phyloP scores from a whole-genome alignment of 2,113 vertebrate genomes.

The Podilymbus podiceps region DNA sequence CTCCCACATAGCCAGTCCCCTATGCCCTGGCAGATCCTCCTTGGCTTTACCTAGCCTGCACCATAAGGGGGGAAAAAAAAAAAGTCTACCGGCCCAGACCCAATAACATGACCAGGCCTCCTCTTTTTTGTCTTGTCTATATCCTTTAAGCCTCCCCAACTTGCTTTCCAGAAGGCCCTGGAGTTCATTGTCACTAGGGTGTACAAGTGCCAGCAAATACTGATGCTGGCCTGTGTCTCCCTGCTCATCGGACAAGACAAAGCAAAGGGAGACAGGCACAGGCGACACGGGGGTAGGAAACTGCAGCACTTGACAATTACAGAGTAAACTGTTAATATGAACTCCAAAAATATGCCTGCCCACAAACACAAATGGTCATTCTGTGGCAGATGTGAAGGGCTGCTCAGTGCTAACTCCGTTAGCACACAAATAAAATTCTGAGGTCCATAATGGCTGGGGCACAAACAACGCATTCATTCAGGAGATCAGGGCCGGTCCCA shows the following conservation, averaged over 20 bases:
- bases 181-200: background rate
- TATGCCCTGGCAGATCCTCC: background rate
- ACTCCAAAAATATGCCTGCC: background rate
- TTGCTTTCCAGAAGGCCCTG: background rate
- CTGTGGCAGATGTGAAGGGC: background rate
- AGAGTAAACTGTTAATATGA: background rate
- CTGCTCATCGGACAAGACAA: fast-evolving
- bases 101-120: background rate
- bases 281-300: background rate
- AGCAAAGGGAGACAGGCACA: background rate
- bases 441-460: background rate
- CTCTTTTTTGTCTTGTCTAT: background rate
- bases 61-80: fast-evolving
- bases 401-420: background rate
- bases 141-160: background rate
- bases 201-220: background rate
- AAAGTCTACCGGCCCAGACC: background rate
- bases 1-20: background rate
- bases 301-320: background rate
- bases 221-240: background rate
- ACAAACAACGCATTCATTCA: background rate
- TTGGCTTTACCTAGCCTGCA: background rate
- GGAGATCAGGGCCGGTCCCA: background rate
- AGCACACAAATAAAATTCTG: background rate
- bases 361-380: background rate